Base-by-base conservation (phyloP, 2,888 invertebrate genomes). In the Athripsodes cinereus region DNA sequence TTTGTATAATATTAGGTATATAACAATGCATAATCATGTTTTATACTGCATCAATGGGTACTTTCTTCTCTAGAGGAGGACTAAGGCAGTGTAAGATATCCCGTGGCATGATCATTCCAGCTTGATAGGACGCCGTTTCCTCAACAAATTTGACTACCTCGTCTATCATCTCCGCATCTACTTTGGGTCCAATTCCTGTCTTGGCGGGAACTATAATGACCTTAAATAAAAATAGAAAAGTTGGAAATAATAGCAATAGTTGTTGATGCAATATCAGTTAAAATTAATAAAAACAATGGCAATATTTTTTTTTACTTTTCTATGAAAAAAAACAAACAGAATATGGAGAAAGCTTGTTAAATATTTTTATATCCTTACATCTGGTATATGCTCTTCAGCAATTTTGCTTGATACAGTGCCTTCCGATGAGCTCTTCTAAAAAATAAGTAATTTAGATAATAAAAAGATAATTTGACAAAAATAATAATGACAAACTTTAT, bases 71-170 rank as follows among this genome's bases (percentile, higher is more conserved):
- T 62, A 88, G 67, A 0, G 86, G 83, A 1, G 88, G 88, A 64
- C 87, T 88, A 53, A 83, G 74, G 64, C 82, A 83, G 65, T 88
- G 87, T 2, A 85, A 73, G 2, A 88, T 76, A 67, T 88, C 87
- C 64, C 88, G 77, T 1, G 88, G 87, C 80, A 87, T 87, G 21
- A 87, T 79, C 73, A 84, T 73, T 1, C 84, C 85, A 0, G 80
- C 80, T 59, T 88, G 88, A 2, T 78, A 72, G 61, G 74, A 76
- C 22, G 81, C 75, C 20, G 78, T 76, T 10, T 78, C 76, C 10
- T 69, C 65, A 48, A 80, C 77, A 64, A 82, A 85, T 2, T 78
- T 74, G 8, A 75, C 68, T 44, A 86, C 81, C 2, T 79, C 79
- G 0, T 69, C 67, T 0, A 82, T 70, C 16, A 81, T 71, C 0